phyloP scores from a whole-genome alignment of 2,888 invertebrate genomes.

The Heliconius erato region DNA sequence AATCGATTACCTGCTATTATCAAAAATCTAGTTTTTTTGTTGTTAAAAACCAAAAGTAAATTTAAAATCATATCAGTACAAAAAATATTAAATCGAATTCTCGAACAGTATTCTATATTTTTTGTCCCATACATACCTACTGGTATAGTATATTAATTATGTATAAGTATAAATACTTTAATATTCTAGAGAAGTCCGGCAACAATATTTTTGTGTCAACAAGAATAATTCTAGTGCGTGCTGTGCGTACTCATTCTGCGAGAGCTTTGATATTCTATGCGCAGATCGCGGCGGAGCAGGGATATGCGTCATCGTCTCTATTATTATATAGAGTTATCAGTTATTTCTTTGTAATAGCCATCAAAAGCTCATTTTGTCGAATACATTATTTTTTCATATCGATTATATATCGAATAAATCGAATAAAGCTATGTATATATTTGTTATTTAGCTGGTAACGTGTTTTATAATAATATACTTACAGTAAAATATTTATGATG shows the following conservation, averaged over 20 bases:
- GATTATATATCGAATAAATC: too few species aligned
- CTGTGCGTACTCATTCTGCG: slow-evolving; percentile 52
- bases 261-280: slow-evolving; percentile 60
- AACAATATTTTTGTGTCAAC: slow-evolving; percentile 63
- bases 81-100: not conserved
- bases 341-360: not conserved
- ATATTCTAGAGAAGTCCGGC: slow-evolving; percentile 50
- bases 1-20: too few species aligned
- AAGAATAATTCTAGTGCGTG: slow-evolving; percentile 59
- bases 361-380: not conserved
- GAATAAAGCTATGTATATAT: not conserved
- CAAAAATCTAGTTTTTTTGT: too few species aligned
- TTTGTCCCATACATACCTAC: not conserved
- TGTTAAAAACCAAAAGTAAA: too few species aligned
- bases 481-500: slow-evolving; percentile 24
- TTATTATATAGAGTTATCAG: not conserved
- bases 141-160: not conserved
- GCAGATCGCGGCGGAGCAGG: slow-evolving; percentile 34
- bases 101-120: slow-evolving; percentile 1
- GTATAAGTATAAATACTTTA: slow-evolving; percentile 19
- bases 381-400: not conserved
- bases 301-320: slow-evolving; percentile 17
- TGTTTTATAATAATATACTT: not conserved
- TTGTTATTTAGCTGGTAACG: not conserved
- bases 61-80: not conserved